phyloP scores from a whole-genome alignment of 35 echinoderm and acorn worm genomes.

The Strongylocentrotus purpuratus region DNA sequence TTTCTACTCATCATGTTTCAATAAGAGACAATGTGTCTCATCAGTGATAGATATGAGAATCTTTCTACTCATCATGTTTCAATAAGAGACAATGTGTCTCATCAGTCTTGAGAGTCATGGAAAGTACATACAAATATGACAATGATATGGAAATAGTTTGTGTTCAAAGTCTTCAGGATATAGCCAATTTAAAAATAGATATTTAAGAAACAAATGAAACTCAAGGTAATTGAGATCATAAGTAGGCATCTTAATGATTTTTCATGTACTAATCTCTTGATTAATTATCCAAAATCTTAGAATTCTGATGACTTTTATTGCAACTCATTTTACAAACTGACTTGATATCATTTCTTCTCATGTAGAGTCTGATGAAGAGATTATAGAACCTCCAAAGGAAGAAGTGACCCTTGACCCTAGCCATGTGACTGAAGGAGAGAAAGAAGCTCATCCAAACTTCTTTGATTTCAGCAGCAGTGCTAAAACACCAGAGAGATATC shows the following conservation, averaged over 20 bases:
- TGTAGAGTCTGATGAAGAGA: background rate
- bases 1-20: background rate
- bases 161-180: background rate
- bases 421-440: slow-evolving; percentile 53
- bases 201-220: too few species aligned
- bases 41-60: too few species aligned
- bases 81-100: too few species aligned
- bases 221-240: too few species aligned
- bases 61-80: background rate
- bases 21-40: too few species aligned
- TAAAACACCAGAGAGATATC: slow-evolving; percentile 68
- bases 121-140: background rate
- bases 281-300: background rate
- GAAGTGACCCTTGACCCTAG: slow-evolving; percentile 34
- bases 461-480: slow-evolving; percentile 44
- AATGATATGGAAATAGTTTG: background rate
- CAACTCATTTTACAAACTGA: background rate
- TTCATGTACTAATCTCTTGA: background rate
- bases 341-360: background rate
- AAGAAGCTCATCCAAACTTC: slow-evolving; percentile 31
- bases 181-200: too few species aligned
- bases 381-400: background rate
- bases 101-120: background rate
- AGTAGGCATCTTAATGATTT: background rate
- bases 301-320: background rate